Percentiles rank a stretch among this genome's conserved stretches.
Evolutionary conservation across 2,888 invertebrate genomes (phyloP).

Genomic region (Folsomia candida): DNA sequence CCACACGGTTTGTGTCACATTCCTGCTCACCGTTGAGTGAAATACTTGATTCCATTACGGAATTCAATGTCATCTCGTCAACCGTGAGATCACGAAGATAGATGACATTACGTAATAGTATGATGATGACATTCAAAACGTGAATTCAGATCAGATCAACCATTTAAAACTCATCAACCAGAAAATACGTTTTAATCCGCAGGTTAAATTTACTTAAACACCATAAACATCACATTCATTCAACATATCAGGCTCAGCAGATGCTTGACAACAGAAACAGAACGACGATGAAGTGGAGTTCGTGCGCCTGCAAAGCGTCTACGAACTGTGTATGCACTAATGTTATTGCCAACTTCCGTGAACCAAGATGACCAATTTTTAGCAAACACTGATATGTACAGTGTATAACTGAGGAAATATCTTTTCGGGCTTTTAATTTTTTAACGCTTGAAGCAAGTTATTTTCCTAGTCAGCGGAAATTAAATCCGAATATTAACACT

Average conservation of each 20-base stretch:
- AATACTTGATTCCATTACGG: not conserved
- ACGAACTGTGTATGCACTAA: no score
- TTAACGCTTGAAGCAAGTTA: no score
- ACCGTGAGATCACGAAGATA: not conserved
- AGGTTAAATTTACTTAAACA: not conserved
- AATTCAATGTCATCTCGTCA: not conserved
- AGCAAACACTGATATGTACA: no score
- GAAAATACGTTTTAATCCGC: not conserved
- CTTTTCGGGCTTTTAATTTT: no score
- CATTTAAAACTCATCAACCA: slow-evolving; percentile 11
- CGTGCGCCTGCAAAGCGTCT: no score
- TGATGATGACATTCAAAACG: slow-evolving; percentile 12
- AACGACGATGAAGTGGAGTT: not conserved
- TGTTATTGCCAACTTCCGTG: no score
- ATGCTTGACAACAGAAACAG: no score
- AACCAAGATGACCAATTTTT: no score
- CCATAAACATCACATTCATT: no score
- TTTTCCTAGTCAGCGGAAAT: no score
- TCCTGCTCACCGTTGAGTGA: not conserved
- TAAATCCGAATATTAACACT: no score
- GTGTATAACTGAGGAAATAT: no score
- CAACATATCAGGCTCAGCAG: not conserved
- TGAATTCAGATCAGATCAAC: slow-evolving; percentile 14
- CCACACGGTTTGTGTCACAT: not conserved
- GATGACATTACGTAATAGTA: not conserved